A percentile compares a stretch with the other conserved stretches of the same genome.
phyloP scores from a whole-genome alignment of 2,888 invertebrate genomes.

The Synergus itoensis region DNA sequence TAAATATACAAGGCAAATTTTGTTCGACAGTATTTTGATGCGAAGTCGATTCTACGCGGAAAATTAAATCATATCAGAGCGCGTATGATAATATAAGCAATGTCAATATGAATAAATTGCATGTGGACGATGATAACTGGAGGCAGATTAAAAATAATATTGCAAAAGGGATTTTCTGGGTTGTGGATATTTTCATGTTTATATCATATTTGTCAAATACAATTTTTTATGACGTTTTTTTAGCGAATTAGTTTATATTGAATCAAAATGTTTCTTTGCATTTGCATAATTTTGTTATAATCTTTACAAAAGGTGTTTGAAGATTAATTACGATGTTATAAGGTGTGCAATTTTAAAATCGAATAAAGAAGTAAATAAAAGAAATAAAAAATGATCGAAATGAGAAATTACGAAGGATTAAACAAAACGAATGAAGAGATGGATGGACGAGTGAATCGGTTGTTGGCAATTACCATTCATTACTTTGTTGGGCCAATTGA shows the following conservation, averaged over 20 bases:
- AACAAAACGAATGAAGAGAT: slow-evolving; percentile 38
- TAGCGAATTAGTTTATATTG: not conserved
- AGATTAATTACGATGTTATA: not conserved
- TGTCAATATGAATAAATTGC: slow-evolving; percentile 6
- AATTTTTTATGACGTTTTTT: not conserved
- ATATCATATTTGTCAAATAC: not conserved
- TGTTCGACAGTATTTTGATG: not conserved
- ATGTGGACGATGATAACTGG: not conserved
- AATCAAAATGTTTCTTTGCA: too few species aligned
- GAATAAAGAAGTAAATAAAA: not conserved
- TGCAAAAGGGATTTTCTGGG: not conserved
- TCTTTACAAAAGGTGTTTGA: not conserved
- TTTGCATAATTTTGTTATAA: not conserved
- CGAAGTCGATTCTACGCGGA: not conserved
- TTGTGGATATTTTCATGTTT: not conserved
- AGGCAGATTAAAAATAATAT: not conserved
- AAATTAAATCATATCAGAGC: not conserved
- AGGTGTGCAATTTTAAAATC: not conserved
- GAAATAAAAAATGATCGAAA: not conserved
- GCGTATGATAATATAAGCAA: not conserved
- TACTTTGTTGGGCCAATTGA: slow-evolving; percentile 75
- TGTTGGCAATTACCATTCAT: slow-evolving; percentile 74
- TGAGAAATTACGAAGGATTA: slow-evolving; percentile 11
- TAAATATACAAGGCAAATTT: not conserved
- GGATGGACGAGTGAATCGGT: slow-evolving; percentile 48